Base-by-base conservation (phyloP, 2,888 invertebrate species). In the Leptopilina drosophilae region DNA sequence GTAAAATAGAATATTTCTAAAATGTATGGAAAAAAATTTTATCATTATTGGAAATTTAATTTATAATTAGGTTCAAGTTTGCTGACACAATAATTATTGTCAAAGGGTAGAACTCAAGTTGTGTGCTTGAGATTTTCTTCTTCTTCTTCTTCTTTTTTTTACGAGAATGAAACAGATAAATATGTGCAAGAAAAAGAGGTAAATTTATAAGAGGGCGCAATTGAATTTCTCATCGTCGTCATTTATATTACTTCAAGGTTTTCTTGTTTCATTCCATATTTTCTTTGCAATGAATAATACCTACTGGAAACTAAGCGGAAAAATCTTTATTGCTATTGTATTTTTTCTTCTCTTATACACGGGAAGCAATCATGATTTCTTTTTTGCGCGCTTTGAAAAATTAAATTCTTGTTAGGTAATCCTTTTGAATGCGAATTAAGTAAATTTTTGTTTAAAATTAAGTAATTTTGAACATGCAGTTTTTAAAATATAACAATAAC, bases 251-350 rank as follows among this genome's bases (percentile, higher is more conserved):
- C 67, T 67, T 20, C 46, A 67, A 67, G 49, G 20, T 12, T 67
- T 49, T 67, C 67, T 67, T 67, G 46, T 67, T 67, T 15, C 20
- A 20, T 69, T 69, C 12, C 49, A 69, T 53, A 53, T 69, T 69
- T 69, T 49, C 12, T 69, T 69, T 46, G 26, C 53, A 53, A 11
- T 49, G 26, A 69, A 69, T 53, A 69, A 69, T 49, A 26, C 26
- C 69, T 69, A 69, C 49, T 46, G 46, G 40, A 67, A 67, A 42
- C 4, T 67, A 67, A 69, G 49, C 69, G 49, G 46, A 53, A 69
- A 69, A 69, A 49, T 49, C 20, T 67, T 67, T 67, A 67, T 67
- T 67, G 67, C 46, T 46, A 46, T 46, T 46, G 3, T 49, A 11
- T 49, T 75, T 65, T 81, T 64, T 46, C 20, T 14, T 67, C 69